These are phyloP conservation scores for Trichogramma pretiosum DNA, from an alignment of 1,140 invertebrate genomes.

Conservation along the genomic window DNA sequence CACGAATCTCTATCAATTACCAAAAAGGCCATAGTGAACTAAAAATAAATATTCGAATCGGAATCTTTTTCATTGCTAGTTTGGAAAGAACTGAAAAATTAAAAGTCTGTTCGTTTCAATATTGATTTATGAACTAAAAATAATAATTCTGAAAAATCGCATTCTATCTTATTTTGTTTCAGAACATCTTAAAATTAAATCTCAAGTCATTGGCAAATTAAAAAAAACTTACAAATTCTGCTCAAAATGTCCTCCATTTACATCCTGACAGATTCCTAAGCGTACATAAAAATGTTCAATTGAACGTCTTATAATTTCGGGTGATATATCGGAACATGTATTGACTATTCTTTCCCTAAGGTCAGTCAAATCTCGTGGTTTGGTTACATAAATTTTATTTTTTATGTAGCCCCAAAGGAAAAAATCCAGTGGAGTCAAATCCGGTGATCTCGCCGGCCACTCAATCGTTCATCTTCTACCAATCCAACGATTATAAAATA, in stretches of 20 bases:
- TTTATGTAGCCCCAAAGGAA: slow-evolving; percentile 22
- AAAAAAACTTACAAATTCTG: too few relatives aligned
- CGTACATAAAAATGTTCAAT: not conserved
- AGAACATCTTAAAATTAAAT: too few relatives aligned
- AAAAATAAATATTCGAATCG: too few relatives aligned
- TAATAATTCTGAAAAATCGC: too few relatives aligned
- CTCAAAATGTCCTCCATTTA: not conserved
- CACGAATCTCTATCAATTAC: too few relatives aligned
- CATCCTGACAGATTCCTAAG: not conserved
- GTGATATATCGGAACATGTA: not conserved
- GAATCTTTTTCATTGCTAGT: too few relatives aligned
- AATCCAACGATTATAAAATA: slow-evolving; percentile 37
- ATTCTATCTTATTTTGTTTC: too few relatives aligned
- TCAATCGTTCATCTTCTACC: slow-evolving; percentile 33
- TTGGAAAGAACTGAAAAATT: too few relatives aligned
- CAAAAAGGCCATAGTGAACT: too few relatives aligned
- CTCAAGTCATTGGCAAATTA: too few relatives aligned
- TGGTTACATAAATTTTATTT: not conserved
- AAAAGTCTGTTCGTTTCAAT: too few relatives aligned
- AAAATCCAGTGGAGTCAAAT: slow-evolving; percentile 39
- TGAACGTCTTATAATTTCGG: not conserved
- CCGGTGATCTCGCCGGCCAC: slow-evolving; percentile 39
- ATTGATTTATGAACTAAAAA: too few relatives aligned
- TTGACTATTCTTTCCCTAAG: not conserved
- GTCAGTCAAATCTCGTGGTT: not conserved